Base-by-base conservation (phyloP, 1,140 invertebrate species). In the Brachionus plicatilis region DNA sequence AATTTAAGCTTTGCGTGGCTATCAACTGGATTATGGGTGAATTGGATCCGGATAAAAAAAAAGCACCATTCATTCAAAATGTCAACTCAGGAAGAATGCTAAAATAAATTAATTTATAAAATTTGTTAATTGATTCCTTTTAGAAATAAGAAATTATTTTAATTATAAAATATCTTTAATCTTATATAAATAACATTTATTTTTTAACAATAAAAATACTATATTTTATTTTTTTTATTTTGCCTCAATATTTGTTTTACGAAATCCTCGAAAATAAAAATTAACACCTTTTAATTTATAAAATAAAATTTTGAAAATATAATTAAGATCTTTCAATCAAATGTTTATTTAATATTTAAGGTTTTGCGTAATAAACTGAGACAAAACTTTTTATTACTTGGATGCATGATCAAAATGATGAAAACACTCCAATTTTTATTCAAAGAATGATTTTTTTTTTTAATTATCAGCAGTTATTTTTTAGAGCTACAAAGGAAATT, bases 11-110 rank as follows among this genome's bases (percentile, higher is more conserved):
- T 14, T 76, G 45, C 50, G 72, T 76, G 8, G 72, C 72, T 12
- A 76, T 76, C 11, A 76, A 76, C 43, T 76, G 72, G 72, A 76
- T 76, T 12, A 76, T 76, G 72, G 43, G 72, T 37, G 72, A 76
- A 50, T 27, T 76, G 8, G 72, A 76, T 50, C 43, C 43, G 2
- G 72, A 76, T 33, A 47, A 50, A n/a, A 76, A 76, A 76, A 47
- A 45, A 50, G 72, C 72, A 9, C 72, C 72, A 14, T 76, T 76
- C 12, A 76, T 76, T 14, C 72, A 76, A 76, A 76, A 76, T 29
- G 45, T 76, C 4, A 53, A 76, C 24, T 76, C 72, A 27, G 72
- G 72, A 3, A 33, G 72, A 76, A 76, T 50, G 47, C 29, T 76
- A 27, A 76, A 76, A 76, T 76, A 76, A 50, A 75, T 60, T 20